phyloP scores from a whole-genome alignment of 2,113 vertebrate species.

The Hypanus sabinus region DNA sequence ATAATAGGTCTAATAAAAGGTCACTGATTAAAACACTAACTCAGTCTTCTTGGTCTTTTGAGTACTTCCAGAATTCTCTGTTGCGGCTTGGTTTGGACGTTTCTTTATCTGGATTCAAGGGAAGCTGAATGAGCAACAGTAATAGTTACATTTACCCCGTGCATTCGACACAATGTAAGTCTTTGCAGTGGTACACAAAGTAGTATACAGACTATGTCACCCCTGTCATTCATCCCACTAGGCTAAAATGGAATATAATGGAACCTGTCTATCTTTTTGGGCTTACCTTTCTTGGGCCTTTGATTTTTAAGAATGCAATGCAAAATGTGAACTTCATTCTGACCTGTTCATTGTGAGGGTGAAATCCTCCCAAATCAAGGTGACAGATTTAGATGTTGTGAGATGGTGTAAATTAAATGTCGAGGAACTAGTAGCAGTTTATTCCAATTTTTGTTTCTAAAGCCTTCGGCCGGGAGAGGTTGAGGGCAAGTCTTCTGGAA shows the following conservation, averaged over 20 bases:
- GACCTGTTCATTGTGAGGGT: not conserved
- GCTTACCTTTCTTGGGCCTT: not conserved
- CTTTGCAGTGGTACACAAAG: not conserved
- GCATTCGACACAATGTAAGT: not conserved
- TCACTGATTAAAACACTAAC: too few relatives aligned
- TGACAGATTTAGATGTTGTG: not conserved
- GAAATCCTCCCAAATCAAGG: not conserved
- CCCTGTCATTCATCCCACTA: not conserved
- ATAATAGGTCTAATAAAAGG: too few relatives aligned
- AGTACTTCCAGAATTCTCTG: too few relatives aligned
- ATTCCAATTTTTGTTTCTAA: not conserved
- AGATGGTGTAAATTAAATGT: not conserved
- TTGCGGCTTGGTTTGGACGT: not conserved
- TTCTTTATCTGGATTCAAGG: not conserved
- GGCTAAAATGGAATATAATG: not conserved
- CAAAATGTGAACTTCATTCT: not conserved
- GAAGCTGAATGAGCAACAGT: not conserved
- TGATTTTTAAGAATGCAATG: not conserved
- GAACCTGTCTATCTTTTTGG: too few relatives aligned
- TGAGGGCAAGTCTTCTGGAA: not conserved
- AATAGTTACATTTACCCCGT: not conserved
- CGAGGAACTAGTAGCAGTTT: not conserved
- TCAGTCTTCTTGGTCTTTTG: too few relatives aligned
- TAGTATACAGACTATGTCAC: not conserved
- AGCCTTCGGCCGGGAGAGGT: not conserved